Conservation (phyloP, 2,113 vertebrate genomes). For the Saguinus imperator region DNA sequence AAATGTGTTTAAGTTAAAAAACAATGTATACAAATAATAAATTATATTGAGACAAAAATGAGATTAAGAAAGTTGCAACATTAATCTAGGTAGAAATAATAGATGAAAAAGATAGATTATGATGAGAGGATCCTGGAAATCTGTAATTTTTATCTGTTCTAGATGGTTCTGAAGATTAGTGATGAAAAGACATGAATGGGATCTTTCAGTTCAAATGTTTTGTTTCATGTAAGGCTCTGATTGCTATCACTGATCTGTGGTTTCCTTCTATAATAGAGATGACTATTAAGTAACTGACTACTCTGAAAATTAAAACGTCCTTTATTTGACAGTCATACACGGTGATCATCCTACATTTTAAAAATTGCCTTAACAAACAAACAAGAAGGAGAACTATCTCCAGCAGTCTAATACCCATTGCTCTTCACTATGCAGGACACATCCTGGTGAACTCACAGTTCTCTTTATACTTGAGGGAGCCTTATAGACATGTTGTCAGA, state of each 20-base stretch:
- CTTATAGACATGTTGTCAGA: not conserved
- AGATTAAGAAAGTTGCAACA: not conserved
- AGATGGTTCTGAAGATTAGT: not conserved
- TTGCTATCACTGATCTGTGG: not conserved
- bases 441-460: slow-evolving; percentile 62
- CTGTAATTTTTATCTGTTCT: not conserved
- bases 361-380: slow-evolving; percentile 49
- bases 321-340: slow-evolving; percentile 61
- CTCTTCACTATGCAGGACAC: slow-evolving; percentile 34
- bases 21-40: not conserved
- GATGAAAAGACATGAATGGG: not conserved
- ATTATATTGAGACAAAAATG: not conserved
- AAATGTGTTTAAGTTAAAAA: not conserved
- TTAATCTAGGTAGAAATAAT: not conserved
- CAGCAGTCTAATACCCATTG: slow-evolving; percentile 48
- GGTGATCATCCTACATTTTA: slow-evolving; percentile 38
- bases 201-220: not conserved
- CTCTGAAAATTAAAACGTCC: slow-evolving; percentile 59
- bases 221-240: not conserved
- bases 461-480: not conserved
- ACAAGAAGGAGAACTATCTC: slow-evolving; percentile 46
- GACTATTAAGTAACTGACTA: slow-evolving; percentile 65
- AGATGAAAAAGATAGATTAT: not conserved
- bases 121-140: not conserved
- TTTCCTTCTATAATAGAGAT: not conserved